A percentile compares a stretch with the other conserved stretches of the same genome.
Conservation (phyloP, 2,113 vertebrate species). For the Pithys albifrons region DNA sequence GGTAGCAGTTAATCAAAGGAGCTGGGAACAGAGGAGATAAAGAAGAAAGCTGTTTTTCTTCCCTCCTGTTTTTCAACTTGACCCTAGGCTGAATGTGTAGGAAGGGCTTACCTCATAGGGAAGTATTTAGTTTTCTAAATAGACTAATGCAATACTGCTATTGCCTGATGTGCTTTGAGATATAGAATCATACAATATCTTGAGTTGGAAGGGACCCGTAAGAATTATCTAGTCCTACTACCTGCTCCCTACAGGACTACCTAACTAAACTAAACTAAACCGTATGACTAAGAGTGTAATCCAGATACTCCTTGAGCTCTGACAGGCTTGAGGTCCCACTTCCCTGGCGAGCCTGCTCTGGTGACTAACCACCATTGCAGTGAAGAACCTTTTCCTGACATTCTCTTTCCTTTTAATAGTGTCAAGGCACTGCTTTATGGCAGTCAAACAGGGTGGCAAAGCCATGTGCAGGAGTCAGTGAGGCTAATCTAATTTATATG, state of each 20-base stretch:
- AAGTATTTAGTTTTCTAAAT: neutral
- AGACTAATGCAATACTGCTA: neutral
- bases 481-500: neutral
- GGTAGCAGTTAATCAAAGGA: neutral
- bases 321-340: neutral
- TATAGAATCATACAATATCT: neutral
- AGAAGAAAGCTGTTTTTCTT: neutral
- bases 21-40: neutral
- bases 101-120: neutral
- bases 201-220: neutral
- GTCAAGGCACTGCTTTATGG: neutral
- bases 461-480: neutral
- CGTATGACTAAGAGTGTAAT: neutral
- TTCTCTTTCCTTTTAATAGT: neutral
- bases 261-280: neutral
- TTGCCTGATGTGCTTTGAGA: neutral
- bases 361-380: neutral
- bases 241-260: neutral
- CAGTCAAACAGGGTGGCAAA: neutral
- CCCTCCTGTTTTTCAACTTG: neutral
- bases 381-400: neutral
- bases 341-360: neutral
- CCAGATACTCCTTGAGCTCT: neutral
- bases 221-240: neutral
- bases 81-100: neutral